These are phyloP conservation scores for Metopolophium dirhodum DNA, from an alignment of 1,140 invertebrate genomes.

Conservation along the genomic window DNA sequence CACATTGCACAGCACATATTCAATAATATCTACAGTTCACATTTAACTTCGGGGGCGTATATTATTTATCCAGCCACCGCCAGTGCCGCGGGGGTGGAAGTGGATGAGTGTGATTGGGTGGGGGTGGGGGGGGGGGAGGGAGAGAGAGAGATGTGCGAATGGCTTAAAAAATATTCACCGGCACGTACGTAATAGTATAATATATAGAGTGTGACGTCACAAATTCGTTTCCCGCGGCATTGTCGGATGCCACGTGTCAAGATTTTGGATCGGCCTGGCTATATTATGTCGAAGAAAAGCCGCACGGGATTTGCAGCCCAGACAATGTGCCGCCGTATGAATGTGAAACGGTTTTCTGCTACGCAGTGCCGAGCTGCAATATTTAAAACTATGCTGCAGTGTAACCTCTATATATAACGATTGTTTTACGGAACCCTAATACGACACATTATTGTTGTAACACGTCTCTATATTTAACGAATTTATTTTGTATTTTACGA, in stretches of 20 bases:
- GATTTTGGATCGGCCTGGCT: not conserved
- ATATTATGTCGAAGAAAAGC: not conserved
- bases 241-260: not conserved
- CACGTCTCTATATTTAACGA: not conserved
- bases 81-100: fast-evolving
- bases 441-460: not conserved
- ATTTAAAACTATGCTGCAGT: not conserved
- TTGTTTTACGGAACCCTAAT: not conserved
- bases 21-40: not conserved
- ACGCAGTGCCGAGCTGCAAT: not conserved
- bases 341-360: not conserved
- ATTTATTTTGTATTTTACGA: too few species aligned
- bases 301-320: not conserved
- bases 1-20: not conserved
- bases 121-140: fast-evolving
- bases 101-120: too few species aligned
- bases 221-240: not conserved
- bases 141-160: fast-evolving
- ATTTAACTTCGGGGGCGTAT: not conserved
- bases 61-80: not conserved
- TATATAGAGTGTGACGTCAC: not conserved
- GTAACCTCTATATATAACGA: not conserved
- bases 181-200: not conserved
- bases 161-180: not conserved
- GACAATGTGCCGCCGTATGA: not conserved